These are phyloP conservation scores for Micromussa lordhowensis DNA, from an alignment of 92 coral and sea anemone genomes.

Conservation along the genomic window DNA sequence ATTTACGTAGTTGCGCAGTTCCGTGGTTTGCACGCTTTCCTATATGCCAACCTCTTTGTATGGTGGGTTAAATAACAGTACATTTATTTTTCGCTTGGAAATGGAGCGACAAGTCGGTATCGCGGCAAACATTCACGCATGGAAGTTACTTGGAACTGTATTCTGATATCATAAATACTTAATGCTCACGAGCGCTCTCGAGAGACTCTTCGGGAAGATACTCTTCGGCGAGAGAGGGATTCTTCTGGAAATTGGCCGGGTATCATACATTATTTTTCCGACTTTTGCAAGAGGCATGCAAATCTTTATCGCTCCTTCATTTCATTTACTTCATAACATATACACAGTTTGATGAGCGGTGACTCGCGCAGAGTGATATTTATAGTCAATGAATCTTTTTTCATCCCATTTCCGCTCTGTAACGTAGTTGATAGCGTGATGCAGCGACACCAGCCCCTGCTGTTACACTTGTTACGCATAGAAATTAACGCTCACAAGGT, in stretches of 20 bases:
- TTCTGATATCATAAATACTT: background rate
- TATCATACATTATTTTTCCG: background rate
- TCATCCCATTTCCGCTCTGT: background rate
- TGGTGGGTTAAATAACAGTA: background rate
- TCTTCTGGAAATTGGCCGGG: background rate
- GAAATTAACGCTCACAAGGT: slow-evolving; percentile 1
- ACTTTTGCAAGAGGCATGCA: background rate
- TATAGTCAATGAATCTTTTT: background rate
- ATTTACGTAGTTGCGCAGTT: background rate
- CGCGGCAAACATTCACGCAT: background rate
- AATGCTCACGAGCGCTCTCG: background rate
- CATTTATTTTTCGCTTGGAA: background rate
- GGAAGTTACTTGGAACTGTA: background rate
- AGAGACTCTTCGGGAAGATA: background rate
- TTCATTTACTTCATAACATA: background rate
- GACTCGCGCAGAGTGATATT: background rate
- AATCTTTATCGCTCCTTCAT: background rate
- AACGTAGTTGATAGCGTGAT: background rate
- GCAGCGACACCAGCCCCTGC: background rate
- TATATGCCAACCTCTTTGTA: background rate
- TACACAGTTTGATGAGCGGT: background rate
- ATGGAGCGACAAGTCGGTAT: background rate
- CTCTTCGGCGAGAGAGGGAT: background rate
- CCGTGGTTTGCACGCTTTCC: slow-evolving; percentile 12
- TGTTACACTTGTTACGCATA: background rate